These are phyloP conservation scores for Tringa solitaria DNA, from an alignment of 2,113 vertebrate genomes.

Conservation along the genomic window DNA sequence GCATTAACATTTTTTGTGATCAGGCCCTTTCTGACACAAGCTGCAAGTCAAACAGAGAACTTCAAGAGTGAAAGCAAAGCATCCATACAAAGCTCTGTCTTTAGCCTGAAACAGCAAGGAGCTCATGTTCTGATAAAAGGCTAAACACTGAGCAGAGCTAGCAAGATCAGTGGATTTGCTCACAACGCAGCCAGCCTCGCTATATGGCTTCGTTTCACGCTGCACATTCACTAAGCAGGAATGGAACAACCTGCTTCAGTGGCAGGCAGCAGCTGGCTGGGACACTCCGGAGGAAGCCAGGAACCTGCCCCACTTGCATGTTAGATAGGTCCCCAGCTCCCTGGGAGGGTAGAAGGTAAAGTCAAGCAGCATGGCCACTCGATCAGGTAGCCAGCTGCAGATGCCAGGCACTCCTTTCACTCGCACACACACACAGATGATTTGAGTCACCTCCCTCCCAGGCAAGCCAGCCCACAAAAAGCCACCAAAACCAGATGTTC, in stretches of 20 bases:
- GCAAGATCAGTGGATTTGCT: conserved; percentile 52
- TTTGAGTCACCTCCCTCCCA: neutral
- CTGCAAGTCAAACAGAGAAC: conserved; percentile 12
- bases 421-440: rapidly evolving
- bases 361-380: neutral
- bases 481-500: neutral
- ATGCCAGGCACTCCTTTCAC: neutral
- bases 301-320: neutral
- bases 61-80: conserved; percentile 16
- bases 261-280: neutral
- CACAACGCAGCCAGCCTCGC: neutral
- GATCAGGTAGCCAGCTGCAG: neutral
- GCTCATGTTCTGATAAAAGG: conserved; percentile 37
- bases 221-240: neutral
- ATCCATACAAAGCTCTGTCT: conserved; percentile 34
- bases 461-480: neutral
- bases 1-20: conserved; percentile 45
- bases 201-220: neutral
- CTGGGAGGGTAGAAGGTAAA: neutral
- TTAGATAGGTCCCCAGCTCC: neutral
- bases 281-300: neutral
- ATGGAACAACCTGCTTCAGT: neutral
- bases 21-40: conserved; percentile 25
- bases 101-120: conserved; percentile 21
- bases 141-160: conserved; percentile 31